Conservation (phyloP, 2,888 invertebrate species). For the Athetis lepigone region DNA sequence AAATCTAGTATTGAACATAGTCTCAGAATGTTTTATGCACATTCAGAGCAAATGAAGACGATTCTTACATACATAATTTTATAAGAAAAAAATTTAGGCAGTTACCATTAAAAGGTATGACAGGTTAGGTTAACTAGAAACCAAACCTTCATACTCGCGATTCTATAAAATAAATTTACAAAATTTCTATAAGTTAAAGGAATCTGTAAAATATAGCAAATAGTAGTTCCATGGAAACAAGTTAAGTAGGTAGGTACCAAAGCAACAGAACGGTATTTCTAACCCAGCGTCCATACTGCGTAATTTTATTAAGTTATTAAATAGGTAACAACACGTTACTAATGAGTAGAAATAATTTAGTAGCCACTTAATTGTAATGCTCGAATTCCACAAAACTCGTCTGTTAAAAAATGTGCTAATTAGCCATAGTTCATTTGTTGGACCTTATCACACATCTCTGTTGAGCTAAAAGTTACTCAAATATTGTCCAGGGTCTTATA, state of each 20-base stretch:
- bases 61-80: no score
- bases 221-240: no score
- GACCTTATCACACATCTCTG: slow-evolving; percentile 59
- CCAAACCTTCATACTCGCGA: no score
- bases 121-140: no score
- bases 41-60: background rate
- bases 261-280: background rate
- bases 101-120: no score
- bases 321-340: slow-evolving; percentile 58
- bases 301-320: slow-evolving; percentile 45
- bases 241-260: background rate
- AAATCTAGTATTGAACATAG: background rate
- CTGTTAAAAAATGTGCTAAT: slow-evolving; percentile 63
- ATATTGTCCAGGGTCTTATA: slow-evolving; percentile 51
- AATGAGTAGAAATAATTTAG: slow-evolving; percentile 70
- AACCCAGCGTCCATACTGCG: slow-evolving; percentile 3
- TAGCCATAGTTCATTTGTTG: slow-evolving; percentile 60
- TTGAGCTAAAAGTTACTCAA: slow-evolving; percentile 54
- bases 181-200: background rate
- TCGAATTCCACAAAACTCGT: slow-evolving; percentile 66
- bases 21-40: background rate
- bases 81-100: no score
- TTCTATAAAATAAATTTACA: no score
- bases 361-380: slow-evolving; percentile 69
- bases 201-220: background rate